Conservation (phyloP, 1,140 invertebrate species). For the Scaptodrosophila lebanonensis region DNA sequence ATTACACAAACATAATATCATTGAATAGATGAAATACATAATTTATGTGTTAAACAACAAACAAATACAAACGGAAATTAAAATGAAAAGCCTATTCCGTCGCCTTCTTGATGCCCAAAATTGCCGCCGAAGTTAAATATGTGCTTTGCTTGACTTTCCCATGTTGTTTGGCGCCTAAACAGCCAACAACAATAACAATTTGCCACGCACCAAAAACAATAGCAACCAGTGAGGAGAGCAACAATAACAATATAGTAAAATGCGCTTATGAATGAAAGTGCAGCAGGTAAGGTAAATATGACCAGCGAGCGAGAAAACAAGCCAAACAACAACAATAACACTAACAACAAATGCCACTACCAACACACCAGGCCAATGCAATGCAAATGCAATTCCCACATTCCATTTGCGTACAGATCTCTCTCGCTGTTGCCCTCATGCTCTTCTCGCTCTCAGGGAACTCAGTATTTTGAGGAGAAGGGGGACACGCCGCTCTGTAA, state of each 20-base stretch:
- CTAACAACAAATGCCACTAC: conserved; percentile 1
- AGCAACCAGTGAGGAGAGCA: neutral
- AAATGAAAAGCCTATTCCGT: no score
- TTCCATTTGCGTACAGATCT: conserved; percentile 24
- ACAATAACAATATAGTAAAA: conserved; percentile 25
- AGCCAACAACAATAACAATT: neutral
- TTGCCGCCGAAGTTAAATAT: no score
- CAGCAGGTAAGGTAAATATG: conserved; percentile 21
- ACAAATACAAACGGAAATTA: no score
- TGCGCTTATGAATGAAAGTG: conserved; percentile 71
- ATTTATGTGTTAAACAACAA: no score
- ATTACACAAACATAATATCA: no score
- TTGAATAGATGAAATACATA: no score
- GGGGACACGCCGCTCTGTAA: no score
- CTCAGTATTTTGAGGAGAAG: no score
- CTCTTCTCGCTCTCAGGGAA: neutral
- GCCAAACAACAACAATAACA: neutral
- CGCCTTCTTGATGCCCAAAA: no score
- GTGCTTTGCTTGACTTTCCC: no score
- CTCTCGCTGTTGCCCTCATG: neutral
- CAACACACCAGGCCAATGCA: neutral
- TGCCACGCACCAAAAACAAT: neutral
- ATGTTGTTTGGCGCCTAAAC: no score
- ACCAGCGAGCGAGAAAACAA: conserved; percentile 2
- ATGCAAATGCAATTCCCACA: conserved; percentile 37